These are phyloP conservation scores for Pseudachorutes palmiensis DNA, from an alignment of 1,140 invertebrate species.

Conservation along the genomic window DNA sequence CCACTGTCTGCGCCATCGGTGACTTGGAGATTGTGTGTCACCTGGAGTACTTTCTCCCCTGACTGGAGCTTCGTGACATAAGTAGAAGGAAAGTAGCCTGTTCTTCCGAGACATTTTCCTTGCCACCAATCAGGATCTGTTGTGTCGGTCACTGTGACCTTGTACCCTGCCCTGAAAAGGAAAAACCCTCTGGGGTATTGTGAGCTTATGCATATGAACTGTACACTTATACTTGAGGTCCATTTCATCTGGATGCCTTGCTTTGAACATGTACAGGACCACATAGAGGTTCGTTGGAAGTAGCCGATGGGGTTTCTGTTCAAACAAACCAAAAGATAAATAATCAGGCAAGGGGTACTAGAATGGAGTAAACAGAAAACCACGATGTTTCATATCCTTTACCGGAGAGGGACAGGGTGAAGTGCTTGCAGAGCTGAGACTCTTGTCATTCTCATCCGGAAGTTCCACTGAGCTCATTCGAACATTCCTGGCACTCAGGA, in stretches of 20 bases:
- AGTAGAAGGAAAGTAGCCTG: conserved; percentile 90
- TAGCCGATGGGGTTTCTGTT: conserved; percentile 69
- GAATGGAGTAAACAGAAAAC: not conserved
- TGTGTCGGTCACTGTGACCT: conserved; percentile 63
- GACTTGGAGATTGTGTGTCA: conserved; percentile 59
- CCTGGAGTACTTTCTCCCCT: conserved; percentile 80
- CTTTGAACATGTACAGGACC: conserved; percentile 89
- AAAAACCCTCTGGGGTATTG: conserved; percentile 2
- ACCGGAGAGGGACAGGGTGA: conserved; percentile 84
- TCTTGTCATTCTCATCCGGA: conserved; percentile 84
- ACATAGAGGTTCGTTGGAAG: conserved; percentile 87
- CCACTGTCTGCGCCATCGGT: conserved; percentile 52
- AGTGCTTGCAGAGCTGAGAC: conserved; percentile 78
- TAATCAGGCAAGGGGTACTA: not conserved
- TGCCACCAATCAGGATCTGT: conserved; percentile 84
- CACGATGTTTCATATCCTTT: conserved; percentile 36
- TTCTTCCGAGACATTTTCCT: conserved; percentile 80
- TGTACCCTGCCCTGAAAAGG: conserved; percentile 71
- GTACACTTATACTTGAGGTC: conserved; percentile 68
- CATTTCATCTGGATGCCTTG: conserved; percentile 83
- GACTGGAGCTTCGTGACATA: conserved; percentile 83
- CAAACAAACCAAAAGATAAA: not conserved
- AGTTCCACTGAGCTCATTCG: conserved; percentile 85
- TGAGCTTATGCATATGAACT: conserved; percentile 15
- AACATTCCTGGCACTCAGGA: conserved; percentile 68